A percentile compares a stretch with the other conserved stretches of the same genome.
Conservation (phyloP, 2,113 vertebrate species). For the Nibea coibor region DNA sequence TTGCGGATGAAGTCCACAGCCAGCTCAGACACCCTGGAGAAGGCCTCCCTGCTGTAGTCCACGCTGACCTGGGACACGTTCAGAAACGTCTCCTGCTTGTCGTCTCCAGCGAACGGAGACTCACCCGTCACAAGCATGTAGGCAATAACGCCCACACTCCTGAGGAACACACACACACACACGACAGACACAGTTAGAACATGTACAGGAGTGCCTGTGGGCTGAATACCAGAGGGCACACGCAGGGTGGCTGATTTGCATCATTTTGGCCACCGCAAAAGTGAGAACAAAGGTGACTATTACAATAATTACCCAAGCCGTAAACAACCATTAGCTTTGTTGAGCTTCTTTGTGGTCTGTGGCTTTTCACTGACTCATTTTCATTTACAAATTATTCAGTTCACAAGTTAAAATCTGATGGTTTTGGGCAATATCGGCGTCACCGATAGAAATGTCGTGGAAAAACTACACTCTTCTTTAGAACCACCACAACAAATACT, state of each 20-base stretch:
- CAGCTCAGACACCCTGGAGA: conserved; percentile 90
- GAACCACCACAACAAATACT: background rate
- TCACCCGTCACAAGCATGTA: conserved; percentile 96
- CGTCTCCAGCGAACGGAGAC: conserved; percentile 93
- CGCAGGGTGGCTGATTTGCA: background rate
- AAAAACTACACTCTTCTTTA: background rate
- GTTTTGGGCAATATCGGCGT: too few relatives aligned
- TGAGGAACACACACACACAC: conserved; percentile 60
- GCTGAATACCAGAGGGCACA: background rate
- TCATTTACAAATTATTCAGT: background rate
- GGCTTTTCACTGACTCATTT: background rate
- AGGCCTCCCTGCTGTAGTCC: conserved; percentile 92
- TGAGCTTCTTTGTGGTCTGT: conserved; percentile 9
- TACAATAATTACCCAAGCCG: background rate
- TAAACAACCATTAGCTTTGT: conserved; percentile 20
- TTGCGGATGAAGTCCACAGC: conserved; percentile 94
- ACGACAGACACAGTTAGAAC: background rate
- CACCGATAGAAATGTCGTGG: too few relatives aligned
- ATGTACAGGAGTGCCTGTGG: background rate
- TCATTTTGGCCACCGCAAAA: background rate
- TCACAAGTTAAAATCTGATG: background rate
- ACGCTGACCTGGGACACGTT: conserved; percentile 97
- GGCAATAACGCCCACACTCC: conserved; percentile 94
- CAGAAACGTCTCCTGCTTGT: conserved; percentile 96
- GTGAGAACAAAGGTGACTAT: conserved; percentile 3